phyloP scores from a whole-genome alignment of 2,113 vertebrate species.

The Bujurquina vittata region DNA sequence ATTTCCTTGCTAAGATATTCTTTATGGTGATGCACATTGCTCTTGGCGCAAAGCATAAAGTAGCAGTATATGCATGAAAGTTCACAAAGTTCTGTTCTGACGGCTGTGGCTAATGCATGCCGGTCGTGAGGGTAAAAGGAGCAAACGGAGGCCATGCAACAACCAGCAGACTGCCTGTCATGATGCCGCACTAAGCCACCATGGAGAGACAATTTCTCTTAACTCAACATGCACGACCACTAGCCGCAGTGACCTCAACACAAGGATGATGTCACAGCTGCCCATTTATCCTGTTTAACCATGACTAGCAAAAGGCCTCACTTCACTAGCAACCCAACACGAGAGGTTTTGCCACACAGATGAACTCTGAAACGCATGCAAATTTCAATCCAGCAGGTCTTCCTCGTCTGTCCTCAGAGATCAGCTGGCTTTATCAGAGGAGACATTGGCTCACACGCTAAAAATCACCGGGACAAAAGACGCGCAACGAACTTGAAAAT shows the following conservation, averaged over 20 bases:
- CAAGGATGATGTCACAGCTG: slow-evolving; percentile 43
- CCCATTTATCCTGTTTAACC: slow-evolving; percentile 54
- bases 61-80: background rate
- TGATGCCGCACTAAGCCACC: background rate
- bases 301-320: slow-evolving; percentile 28
- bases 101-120: background rate
- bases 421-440: slow-evolving; percentile 15
- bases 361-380: background rate
- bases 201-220: slow-evolving; percentile 33
- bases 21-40: background rate
- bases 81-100: slow-evolving; percentile 7
- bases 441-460: slow-evolving; percentile 9
- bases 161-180: slow-evolving; percentile 36
- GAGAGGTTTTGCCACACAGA: slow-evolving; percentile 8
- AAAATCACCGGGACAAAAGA: slow-evolving; percentile 44
- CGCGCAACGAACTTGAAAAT: slow-evolving; percentile 47
- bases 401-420: background rate
- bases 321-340: slow-evolving; percentile 43
- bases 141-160: slow-evolving; percentile 14
- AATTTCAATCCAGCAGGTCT: slow-evolving; percentile 14
- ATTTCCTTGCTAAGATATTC: background rate
- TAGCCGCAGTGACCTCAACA: slow-evolving; percentile 37
- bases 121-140: slow-evolving; percentile 20
- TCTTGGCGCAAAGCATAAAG: background rate
- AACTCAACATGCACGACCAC: background rate